These are phyloP conservation scores for Calliopsis andreniformis DNA, from an alignment of 1,140 invertebrate species.

Conservation along the genomic window DNA sequence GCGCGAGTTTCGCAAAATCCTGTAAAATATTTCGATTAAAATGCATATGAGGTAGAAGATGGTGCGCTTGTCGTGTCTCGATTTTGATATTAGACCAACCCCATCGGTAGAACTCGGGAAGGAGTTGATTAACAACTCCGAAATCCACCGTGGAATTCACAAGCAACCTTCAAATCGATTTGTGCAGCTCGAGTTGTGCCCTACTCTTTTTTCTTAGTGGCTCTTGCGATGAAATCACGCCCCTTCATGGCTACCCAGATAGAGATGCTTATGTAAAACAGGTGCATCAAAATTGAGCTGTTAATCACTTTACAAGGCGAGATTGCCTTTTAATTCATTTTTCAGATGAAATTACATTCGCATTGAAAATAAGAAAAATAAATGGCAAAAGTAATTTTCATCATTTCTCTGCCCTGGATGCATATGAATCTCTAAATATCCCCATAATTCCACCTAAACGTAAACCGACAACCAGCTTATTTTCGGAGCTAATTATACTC, in stretches of 20 bases:
- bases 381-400: too few relatives aligned
- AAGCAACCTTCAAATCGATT: constrained; percentile 39
- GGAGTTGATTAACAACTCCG: constrained; percentile 49
- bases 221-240: constrained; percentile 52
- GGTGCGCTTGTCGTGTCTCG: not conserved
- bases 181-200: constrained; percentile 29
- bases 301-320: not conserved
- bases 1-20: constrained; percentile 41
- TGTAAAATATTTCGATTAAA: constrained; percentile 51
- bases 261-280: not conserved
- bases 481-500: too few relatives aligned
- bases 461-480: too few relatives aligned
- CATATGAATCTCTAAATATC: too few relatives aligned
- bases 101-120: not conserved
- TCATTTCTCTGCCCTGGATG: too few relatives aligned
- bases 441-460: too few relatives aligned
- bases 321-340: too few relatives aligned
- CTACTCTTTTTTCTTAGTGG: constrained; percentile 1
- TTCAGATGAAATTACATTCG: too few relatives aligned
- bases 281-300: not conserved
- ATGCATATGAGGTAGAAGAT: constrained; percentile 37
- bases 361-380: too few relatives aligned
- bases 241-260: constrained; percentile 5
- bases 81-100: not conserved
- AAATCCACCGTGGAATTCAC: constrained; percentile 42